A percentile compares a stretch with the other conserved stretches of the same genome.
Evolutionary conservation across 2,888 invertebrate species (phyloP).

Genomic region (Chrysotoxum bicinctum): DNA sequence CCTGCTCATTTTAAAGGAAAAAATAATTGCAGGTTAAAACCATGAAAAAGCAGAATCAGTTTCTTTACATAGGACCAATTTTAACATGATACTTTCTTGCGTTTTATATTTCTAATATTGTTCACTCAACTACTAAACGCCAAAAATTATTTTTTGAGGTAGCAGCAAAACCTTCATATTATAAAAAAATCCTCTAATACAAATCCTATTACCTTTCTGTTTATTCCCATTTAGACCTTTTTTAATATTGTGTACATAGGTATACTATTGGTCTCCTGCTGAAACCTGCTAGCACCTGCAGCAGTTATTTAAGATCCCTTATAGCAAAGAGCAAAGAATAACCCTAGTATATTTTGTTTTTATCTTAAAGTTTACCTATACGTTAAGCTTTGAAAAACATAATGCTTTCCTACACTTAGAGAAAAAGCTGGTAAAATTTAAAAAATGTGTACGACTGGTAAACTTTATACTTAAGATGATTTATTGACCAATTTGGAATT

Average conservation of each 20-base stretch:
- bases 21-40: too few relatives aligned
- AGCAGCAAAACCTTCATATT: too few relatives aligned
- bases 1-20: too few relatives aligned
- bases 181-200: neutral
- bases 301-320: neutral
- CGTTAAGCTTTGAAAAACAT: neutral
- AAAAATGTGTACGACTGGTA: too few relatives aligned
- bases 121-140: neutral
- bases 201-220: slow-evolving; percentile 4
- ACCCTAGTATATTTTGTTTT: too few relatives aligned
- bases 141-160: neutral
- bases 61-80: too few relatives aligned
- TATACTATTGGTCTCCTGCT: neutral
- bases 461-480: too few relatives aligned
- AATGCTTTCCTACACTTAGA: neutral
- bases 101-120: neutral
- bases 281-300: slow-evolving; percentile 2
- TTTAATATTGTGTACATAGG: neutral
- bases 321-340: neutral
- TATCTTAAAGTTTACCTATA: neutral
- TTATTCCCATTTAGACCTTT: neutral
- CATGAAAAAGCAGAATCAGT: too few relatives aligned
- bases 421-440: too few relatives aligned
- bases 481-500: too few relatives aligned
- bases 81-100: too few relatives aligned